Evolutionary conservation across 92 coral and sea anemone genomes (phyloP).

Genomic region (Parazoanthus atlanticus): DNA sequence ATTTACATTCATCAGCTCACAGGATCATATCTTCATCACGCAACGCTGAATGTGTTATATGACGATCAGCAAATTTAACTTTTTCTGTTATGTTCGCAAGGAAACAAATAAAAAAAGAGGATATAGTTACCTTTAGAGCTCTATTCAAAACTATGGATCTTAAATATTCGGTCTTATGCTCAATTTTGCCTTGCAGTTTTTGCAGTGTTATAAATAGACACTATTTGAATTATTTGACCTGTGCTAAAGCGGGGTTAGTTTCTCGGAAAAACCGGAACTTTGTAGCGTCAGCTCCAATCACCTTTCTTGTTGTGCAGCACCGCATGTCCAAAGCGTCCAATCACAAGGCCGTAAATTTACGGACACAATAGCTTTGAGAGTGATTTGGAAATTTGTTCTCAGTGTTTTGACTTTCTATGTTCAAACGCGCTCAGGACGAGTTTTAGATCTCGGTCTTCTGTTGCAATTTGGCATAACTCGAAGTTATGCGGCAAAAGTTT

Average conservation of each 20-base stretch:
- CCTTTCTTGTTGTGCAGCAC: neutral
- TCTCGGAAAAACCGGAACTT: neutral
- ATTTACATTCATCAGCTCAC: no score
- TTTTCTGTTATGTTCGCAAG: no score
- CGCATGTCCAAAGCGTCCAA: neutral
- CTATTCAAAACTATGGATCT: no score
- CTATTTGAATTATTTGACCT: neutral
- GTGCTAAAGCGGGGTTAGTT: neutral
- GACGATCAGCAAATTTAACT: no score
- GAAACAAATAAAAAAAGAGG: no score
- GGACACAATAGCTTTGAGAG: neutral
- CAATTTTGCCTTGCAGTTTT: neutral
- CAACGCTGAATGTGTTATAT: no score
- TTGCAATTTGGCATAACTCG: neutral
- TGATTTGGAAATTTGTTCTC: neutral
- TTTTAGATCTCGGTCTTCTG: neutral
- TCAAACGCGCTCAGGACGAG: neutral
- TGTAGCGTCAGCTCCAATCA: neutral
- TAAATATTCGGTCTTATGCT: no score
- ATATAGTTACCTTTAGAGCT: no score
- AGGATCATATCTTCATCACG: no score
- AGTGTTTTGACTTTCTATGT: neutral
- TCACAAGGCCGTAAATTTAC: neutral
- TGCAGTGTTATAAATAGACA: neutral
- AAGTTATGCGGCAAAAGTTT: neutral